Base-by-base conservation (phyloP, 2,113 vertebrate genomes). In the Mus spicilegus region DNA sequence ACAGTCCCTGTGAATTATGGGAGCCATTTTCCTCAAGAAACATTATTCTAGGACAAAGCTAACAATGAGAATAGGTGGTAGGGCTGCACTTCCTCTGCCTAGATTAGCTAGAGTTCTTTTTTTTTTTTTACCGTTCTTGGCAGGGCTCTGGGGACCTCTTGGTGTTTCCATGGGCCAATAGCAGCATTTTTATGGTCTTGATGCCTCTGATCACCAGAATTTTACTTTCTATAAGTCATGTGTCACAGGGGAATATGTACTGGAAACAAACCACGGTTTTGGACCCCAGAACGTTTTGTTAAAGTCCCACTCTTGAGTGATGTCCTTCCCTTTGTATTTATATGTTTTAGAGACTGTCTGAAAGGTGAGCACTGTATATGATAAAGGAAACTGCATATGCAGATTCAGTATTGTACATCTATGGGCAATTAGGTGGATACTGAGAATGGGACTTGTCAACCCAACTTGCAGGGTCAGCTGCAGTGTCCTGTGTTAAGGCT, bases 11-110 rank as follows among this genome's bases (percentile, higher is more conserved):
- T 98, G 98, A 98, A 98, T 98, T 97, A 94, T 99, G 26, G 84
- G 98, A 82, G 98, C 98, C 0, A 97, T 99, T 72, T 98, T 99
- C 96, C 97, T 99, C 28, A 98, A 97, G 75, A 96, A 98, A 7
- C 98, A 98, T 96, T 99, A 98, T 96, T 98, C 98, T 99, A 96
- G 0, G 96, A 97, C 94, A 98, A 97, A 84, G 87, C 93, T 94
- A 97, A 98, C 98, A 98, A 98, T 95, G 20, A n/a, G 80, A 77
- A 5, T 4, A 13, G 39, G 73, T 76, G 22, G 42, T 49, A 10
- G 0, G 98, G 98, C 49, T 99, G 99, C 86, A 98, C 97, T 28
- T 2, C 76, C 54, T 97, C 97, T 49, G 97, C 36, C 58, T 98
- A 98, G 96, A 90, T 49, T 33, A 12, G 22, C 3, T 26, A 14